Conservation (phyloP, 2,113 vertebrate species). For the Cygnus buccinator region DNA sequence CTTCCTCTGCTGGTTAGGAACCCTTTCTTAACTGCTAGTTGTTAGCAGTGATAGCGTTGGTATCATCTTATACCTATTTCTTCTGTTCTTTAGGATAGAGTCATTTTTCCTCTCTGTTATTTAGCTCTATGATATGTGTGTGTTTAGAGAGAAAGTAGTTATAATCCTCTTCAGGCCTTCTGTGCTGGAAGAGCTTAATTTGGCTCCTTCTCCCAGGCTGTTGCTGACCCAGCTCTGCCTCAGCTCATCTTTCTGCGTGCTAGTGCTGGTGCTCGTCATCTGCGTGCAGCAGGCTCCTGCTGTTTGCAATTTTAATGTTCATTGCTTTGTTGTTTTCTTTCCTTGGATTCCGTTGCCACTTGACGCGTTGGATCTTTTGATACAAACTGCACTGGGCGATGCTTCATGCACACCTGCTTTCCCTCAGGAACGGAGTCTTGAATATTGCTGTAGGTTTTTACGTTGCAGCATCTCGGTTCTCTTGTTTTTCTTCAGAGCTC, state of each 20-base stretch:
- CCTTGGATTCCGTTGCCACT: rapidly evolving
- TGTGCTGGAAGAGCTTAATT: background rate
- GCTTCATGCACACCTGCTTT: background rate
- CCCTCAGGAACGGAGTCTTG: background rate
- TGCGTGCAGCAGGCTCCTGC: background rate
- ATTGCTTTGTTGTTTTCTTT: background rate
- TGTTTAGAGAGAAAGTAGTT: background rate
- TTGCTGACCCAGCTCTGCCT: background rate
- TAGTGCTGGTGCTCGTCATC: background rate
- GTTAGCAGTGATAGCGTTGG: background rate
- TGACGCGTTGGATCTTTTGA: background rate
- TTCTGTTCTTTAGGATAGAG: background rate
- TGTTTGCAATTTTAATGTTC: background rate
- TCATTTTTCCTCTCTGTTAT: background rate
- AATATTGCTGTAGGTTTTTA: rapidly evolving
- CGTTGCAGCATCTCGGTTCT: background rate
- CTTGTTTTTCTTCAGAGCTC: background rate
- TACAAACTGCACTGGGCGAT: rapidly evolving
- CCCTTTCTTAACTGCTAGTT: background rate
- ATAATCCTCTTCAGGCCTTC: background rate
- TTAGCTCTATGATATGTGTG: background rate
- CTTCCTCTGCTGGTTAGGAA: background rate
- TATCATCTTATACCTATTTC: background rate
- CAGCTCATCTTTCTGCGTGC: background rate
- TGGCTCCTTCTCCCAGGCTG: background rate